Conservation (phyloP, 2,113 vertebrate species). For the Sitta europaea region DNA sequence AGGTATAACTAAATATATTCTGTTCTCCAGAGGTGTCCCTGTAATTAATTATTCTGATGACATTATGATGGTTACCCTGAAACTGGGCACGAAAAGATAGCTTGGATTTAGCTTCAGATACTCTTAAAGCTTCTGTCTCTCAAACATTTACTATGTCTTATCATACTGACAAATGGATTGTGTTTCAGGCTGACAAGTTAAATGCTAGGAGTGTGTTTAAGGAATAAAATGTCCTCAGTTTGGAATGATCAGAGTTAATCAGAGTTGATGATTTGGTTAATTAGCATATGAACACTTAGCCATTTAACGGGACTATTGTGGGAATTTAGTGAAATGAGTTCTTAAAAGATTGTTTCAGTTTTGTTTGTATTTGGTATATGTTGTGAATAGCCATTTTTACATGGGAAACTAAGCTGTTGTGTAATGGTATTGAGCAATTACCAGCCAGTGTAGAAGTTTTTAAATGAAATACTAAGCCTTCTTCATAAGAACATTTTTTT, state of each 20-base stretch:
- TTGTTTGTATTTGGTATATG: neutral
- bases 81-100: constrained; percentile 59
- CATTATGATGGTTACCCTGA: constrained; percentile 68
- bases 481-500: neutral
- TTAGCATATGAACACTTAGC: constrained; percentile 47
- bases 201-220: constrained; percentile 21
- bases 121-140: constrained; percentile 52
- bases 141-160: constrained; percentile 24
- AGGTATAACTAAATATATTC: constrained; percentile 58
- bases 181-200: constrained; percentile 51
- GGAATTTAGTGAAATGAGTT: constrained; percentile 11
- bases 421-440: neutral
- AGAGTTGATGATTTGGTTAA: constrained; percentile 60
- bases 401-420: neutral
- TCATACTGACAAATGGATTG: constrained; percentile 61
- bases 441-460: neutral
- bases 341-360: neutral
- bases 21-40: constrained; percentile 39
- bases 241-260: constrained; percentile 59
- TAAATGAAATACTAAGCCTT: neutral
- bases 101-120: constrained; percentile 63
- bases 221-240: constrained; percentile 45
- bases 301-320: constrained; percentile 47
- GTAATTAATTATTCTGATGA: constrained; percentile 68
- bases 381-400: neutral